A percentile compares a stretch with the other conserved stretches of the same genome.
phyloP scores from a whole-genome alignment of 2,888 invertebrate species.

The Strigamia maritima region DNA sequence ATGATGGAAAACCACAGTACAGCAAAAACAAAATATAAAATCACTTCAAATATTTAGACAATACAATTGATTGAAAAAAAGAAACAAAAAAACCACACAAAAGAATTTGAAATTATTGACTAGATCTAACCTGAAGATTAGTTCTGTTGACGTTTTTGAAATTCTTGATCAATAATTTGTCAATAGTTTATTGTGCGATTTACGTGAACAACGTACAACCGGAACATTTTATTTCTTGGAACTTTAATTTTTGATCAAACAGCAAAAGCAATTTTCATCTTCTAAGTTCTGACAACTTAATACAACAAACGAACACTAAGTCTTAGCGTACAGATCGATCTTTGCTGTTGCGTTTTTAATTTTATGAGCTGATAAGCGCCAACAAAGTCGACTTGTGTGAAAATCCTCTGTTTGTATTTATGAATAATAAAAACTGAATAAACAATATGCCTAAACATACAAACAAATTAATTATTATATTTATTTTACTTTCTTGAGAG shows the following conservation, averaged over 20 bases:
- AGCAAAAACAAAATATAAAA: not conserved
- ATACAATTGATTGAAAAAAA: not conserved
- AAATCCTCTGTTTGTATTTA: not conserved
- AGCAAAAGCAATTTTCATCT: not conserved
- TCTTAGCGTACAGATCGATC: not conserved
- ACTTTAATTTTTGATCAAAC: not conserved
- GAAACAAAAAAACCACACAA: not conserved
- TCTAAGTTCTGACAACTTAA: not conserved
- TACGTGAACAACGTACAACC: not conserved
- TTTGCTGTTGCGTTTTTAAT: not conserved
- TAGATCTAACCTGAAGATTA: not conserved
- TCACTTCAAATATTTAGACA: not conserved
- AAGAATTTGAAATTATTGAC: not conserved
- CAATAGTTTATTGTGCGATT: not conserved
- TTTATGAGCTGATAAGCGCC: not conserved
- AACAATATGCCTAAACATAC: no score
- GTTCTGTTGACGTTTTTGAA: not conserved
- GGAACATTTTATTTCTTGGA: not conserved
- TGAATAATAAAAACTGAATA: not conserved
- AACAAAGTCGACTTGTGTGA: no score
- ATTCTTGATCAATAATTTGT: not conserved
- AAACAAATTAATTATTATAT: no score
- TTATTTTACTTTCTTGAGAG: no score
- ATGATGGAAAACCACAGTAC: no score
- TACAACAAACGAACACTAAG: not conserved